These are phyloP conservation scores for Malaclemys terrapin DNA, from an alignment of 2,113 vertebrate species.

Conservation along the genomic window DNA sequence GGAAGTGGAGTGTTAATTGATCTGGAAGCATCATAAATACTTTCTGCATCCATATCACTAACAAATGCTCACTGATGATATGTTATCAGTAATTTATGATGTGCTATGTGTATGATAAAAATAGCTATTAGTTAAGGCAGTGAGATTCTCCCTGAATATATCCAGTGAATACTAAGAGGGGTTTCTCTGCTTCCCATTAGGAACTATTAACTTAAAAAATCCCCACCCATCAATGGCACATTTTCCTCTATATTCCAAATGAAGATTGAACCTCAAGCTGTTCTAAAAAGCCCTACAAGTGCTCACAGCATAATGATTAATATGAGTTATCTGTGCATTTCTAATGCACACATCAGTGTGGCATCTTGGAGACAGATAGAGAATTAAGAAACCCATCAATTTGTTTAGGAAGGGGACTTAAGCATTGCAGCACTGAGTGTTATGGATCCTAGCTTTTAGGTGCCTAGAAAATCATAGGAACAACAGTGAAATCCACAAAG, in stretches of 20 bases:
- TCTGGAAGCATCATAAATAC: conserved; percentile 65
- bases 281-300: neutral
- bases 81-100: conserved; percentile 75
- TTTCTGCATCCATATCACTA: conserved; percentile 62
- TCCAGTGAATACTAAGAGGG: neutral
- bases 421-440: neutral
- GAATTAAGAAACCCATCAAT: neutral
- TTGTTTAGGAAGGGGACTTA: neutral
- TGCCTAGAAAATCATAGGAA: no score
- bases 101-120: conserved; percentile 65
- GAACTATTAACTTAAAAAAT: neutral
- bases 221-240: neutral
- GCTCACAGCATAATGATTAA: neutral
- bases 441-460: no score
- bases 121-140: conserved; percentile 48
- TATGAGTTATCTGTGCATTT: neutral
- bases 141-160: conserved; percentile 46
- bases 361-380: neutral
- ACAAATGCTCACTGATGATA: conserved; percentile 68
- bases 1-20: conserved; percentile 47
- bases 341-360: neutral
- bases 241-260: neutral
- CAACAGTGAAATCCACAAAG: no score
- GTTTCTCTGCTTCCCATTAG: neutral
- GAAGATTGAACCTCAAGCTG: neutral